A percentile compares a stretch with the other conserved stretches of the same genome.
Conservation (phyloP, 2,888 invertebrate species). For the Polydrusus pterygomalis region DNA sequence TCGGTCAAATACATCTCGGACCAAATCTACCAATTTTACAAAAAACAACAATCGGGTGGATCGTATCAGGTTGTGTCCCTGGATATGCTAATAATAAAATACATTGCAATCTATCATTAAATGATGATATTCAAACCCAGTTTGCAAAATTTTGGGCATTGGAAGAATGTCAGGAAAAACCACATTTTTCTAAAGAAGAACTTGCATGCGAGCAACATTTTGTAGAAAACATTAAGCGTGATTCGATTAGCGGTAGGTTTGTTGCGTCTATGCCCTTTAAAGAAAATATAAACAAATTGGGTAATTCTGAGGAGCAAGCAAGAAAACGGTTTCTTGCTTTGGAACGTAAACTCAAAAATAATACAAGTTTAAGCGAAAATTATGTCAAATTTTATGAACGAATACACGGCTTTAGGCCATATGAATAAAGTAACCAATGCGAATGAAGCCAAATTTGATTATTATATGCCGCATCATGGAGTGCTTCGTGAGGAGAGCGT, state of each 20-base stretch:
- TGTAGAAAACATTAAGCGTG: slow-evolving; percentile 10
- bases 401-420: slow-evolving; percentile 24
- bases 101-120: slow-evolving; percentile 9
- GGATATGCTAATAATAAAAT: background rate
- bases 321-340: slow-evolving; percentile 20
- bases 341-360: slow-evolving; percentile 1
- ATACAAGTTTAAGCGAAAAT: slow-evolving; percentile 1
- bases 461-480: slow-evolving; percentile 34
- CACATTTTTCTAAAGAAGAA: slow-evolving; percentile 18
- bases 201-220: slow-evolving; percentile 26
- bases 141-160: slow-evolving; percentile 38
- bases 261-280: slow-evolving; percentile 8
- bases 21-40: slow-evolving; percentile 19
- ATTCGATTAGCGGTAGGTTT: slow-evolving; percentile 7
- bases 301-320: slow-evolving; percentile 25
- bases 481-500: slow-evolving; percentile 1
- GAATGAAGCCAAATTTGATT: background rate
- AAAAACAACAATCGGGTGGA: slow-evolving; percentile 30
- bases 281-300: background rate
- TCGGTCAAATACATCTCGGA: slow-evolving; percentile 20
- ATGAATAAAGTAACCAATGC: slow-evolving; percentile 5
- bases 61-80: slow-evolving; percentile 3
- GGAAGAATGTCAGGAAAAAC: slow-evolving; percentile 3
- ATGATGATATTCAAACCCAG: slow-evolving; percentile 13
- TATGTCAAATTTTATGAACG: slow-evolving; percentile 22